phyloP scores from a whole-genome alignment of 2,888 invertebrate genomes.

The Drosophila nr. fundita region DNA sequence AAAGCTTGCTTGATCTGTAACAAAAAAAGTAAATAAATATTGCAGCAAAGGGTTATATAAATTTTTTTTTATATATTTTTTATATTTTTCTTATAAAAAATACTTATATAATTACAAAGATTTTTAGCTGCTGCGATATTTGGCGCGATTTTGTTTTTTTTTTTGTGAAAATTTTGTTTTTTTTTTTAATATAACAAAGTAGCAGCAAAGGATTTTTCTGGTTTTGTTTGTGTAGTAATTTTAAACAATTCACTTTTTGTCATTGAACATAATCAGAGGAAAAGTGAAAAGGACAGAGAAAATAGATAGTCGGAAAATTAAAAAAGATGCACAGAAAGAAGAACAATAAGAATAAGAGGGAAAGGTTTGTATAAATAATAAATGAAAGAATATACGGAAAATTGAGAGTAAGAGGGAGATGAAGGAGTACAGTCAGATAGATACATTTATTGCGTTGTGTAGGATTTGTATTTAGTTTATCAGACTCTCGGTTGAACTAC shows the following conservation, averaged over 20 bases:
- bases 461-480: constrained; percentile 76
- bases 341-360: constrained; percentile 26
- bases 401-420: neutral
- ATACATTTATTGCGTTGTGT: constrained; percentile 44
- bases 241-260: constrained; percentile 65
- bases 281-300: constrained; percentile 29
- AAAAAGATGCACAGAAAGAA: constrained; percentile 25
- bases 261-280: constrained; percentile 56
- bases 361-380: constrained; percentile 63
- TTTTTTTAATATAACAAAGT: constrained; percentile 57
- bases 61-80: constrained; percentile 70
- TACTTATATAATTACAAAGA: constrained; percentile 82
- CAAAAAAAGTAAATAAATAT: neutral
- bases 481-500: constrained; percentile 85
- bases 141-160: constrained; percentile 68
- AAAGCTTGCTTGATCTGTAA: neutral
- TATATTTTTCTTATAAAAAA: constrained; percentile 83
- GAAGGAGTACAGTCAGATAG: constrained; percentile 14
- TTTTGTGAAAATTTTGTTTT: constrained; percentile 58
- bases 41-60: neutral
- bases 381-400: constrained; percentile 5
- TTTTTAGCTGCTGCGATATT: constrained; percentile 75
- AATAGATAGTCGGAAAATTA: constrained; percentile 19
- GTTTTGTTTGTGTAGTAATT: constrained; percentile 44
- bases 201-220: constrained; percentile 61